Conservation (phyloP, 1,140 invertebrate genomes). For the Lutraria rhynchaena region DNA sequence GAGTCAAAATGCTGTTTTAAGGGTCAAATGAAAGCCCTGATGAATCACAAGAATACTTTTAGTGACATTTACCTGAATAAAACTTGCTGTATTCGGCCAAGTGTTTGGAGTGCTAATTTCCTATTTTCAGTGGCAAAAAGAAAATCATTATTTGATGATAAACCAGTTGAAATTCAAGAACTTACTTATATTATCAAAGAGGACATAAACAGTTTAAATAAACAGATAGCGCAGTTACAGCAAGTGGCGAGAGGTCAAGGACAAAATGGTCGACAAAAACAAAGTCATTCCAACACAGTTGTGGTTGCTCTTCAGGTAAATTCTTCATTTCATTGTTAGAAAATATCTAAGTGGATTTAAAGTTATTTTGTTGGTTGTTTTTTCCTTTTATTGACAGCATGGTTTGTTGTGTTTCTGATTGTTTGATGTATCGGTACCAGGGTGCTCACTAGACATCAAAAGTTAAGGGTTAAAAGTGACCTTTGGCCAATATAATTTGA, state of each 20-base stretch:
- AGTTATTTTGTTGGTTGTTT: too few relatives aligned
- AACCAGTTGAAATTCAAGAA: constrained; percentile 97
- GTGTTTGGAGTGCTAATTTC: constrained; percentile 50
- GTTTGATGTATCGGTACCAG: too few relatives aligned
- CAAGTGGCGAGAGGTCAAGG: constrained; percentile 81
- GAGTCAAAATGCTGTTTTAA: too few relatives aligned
- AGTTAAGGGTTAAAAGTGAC: too few relatives aligned
- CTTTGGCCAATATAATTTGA: too few relatives aligned
- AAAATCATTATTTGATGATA: constrained; percentile 98
- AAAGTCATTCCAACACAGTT: constrained; percentile 97
- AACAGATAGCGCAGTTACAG: constrained; percentile 92
- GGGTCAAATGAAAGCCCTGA: too few relatives aligned
- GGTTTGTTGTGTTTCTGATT: too few relatives aligned
- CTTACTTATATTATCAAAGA: constrained; percentile 98
- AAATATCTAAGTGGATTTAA: too few relatives aligned
- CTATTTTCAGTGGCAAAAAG: constrained; percentile 96
- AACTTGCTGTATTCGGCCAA: not conserved
- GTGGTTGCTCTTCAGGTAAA: constrained; percentile 83
- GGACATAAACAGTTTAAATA: constrained; percentile 96
- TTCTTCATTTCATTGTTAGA: too few relatives aligned
- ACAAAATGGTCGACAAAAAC: constrained; percentile 89
- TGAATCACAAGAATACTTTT: too few relatives aligned
- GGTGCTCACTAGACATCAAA: too few relatives aligned
- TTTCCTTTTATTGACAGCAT: too few relatives aligned
- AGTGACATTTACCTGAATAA: not conserved